Base-by-base conservation (phyloP, 1,140 invertebrate species). In the Phocides pigmalion region DNA sequence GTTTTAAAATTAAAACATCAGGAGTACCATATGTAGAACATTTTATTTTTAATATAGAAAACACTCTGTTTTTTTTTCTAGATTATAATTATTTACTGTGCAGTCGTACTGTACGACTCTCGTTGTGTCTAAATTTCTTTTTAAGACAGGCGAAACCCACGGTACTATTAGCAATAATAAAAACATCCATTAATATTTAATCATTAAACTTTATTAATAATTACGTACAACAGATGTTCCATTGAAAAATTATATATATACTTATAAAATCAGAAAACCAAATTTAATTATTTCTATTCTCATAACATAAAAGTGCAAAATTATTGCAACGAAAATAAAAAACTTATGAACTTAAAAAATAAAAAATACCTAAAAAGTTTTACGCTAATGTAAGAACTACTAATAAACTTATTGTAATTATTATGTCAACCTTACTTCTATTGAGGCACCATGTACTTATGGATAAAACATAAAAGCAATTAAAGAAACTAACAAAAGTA, bases 371-470 rank as follows among this genome's bases (percentile, higher is more conserved):
- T 22, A 47, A 22, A 47, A 28, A 8, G 4, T 8, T 12, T 20
- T 47, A 47, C 5, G 22, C 17, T 47, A 47, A 11, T 47, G 19
- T 22, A 47, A 22, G 19, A 47, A n/a, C 44, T 3, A 22, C 5
- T n/a, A 47, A 47, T 1, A 22, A 22, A 12, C 19, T 20, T n/a
- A 46, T 12, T 22, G 5, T 47, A 22, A 22, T 22, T 47, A 47
- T 47, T 47, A 47, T 47, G 44, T 12, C n/a, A 47, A 47, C n/a
- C 11, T 20, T 47, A 47, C 2, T 28, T 28, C 6, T 28, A 28
- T 9, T 47, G 44, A 47, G 44, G 44, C 44, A 47, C 19, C 44
- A 2, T 47, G 44, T 54, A 22, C 37, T 15, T 56, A 56, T 25
- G 1, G 11, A 25, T 47, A 56, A 56, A 58, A 58, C 22, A 28